These are phyloP conservation scores for Neostethus bicornis DNA, from an alignment of 2,797 vertebrate genomes.

Conservation along the genomic window DNA sequence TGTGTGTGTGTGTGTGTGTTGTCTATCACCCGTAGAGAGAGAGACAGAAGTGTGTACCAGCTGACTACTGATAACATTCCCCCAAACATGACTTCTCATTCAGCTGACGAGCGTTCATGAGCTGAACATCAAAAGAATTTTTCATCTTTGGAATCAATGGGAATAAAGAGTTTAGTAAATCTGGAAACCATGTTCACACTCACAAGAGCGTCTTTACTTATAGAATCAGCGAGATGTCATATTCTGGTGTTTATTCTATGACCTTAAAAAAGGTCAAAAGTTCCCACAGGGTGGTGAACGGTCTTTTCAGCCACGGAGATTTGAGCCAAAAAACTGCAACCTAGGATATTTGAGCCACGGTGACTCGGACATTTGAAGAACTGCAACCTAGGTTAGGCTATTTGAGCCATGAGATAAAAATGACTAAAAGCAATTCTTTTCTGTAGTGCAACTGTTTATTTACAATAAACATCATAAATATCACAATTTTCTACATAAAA, in stretches of 20 bases:
- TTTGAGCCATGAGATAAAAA: no score
- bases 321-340: no score
- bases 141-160: conserved; percentile 57
- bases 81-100: conserved; percentile 51
- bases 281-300: background rate
- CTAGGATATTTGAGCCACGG: no score
- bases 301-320: no score
- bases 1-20: conserved; percentile 17
- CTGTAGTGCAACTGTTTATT: no score
- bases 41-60: conserved; percentile 39
- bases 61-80: conserved; percentile 69
- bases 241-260: conserved; percentile 4
- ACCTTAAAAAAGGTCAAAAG: background rate
- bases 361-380: no score
- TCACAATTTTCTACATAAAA: no score
- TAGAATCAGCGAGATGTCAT: conserved; percentile 13
- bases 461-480: no score
- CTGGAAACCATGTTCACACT: conserved; percentile 42
- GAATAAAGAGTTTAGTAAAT: conserved; percentile 61
- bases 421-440: no score
- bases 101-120: conserved; percentile 64
- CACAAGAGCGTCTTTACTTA: conserved; percentile 30
- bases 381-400: no score
- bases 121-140: conserved; percentile 63
- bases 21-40: conserved; percentile 50